Base-by-base conservation (phyloP, 2,888 invertebrate genomes). In the Steinernema carpocapsae region DNA sequence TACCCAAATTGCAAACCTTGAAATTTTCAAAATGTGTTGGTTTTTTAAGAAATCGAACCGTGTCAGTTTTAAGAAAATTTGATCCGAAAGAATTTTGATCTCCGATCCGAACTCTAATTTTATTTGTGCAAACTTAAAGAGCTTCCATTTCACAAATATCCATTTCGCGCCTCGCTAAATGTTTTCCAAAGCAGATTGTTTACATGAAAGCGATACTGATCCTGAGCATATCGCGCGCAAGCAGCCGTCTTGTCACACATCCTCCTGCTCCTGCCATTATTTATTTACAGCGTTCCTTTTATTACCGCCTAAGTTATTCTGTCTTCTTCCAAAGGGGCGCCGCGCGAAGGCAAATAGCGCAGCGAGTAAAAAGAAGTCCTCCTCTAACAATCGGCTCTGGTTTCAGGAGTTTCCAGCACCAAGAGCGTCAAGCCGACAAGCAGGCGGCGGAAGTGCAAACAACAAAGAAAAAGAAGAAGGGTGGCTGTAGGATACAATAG, bases 401-500 rank as follows among this genome's bases (percentile, higher is more conserved):
- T 64, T 64, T 64, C 64, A 64, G 64, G 19, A 64, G 64, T 29
- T 64, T 64, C 19, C 64, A 64, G 19, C 64, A 64, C 32, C 64
- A 64, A 37, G 64, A 64, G 19, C 64, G 64, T 17, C 64, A 64
- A 17, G 17, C 26, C 32, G 64, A 12, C 29, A 26, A 29, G 29
- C 64, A 64, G 37, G 37, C 37, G 37, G 37, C 37, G 26, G 64
- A 64, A 37, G 37, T 37, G 64, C 73, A 56, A 64, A 19, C 56
- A 0, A 71, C 51, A 19, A 77, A 77, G 73, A 77, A 77, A 70
- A 77, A 76, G 45, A 52, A 72, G 64, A 77, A 77, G 73, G 51
- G 48, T 10, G 37, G 37, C 51, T 77, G 77, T 70, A 76, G 75
- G 56, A 77, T 77, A 45, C 77, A 77, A 48, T 77, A 72, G 75